Percentiles rank a stretch among this genome's conserved stretches.
These are phyloP conservation scores for Hyalella azteca DNA, from an alignment of 2,888 invertebrate species.

Conservation along the genomic window DNA sequence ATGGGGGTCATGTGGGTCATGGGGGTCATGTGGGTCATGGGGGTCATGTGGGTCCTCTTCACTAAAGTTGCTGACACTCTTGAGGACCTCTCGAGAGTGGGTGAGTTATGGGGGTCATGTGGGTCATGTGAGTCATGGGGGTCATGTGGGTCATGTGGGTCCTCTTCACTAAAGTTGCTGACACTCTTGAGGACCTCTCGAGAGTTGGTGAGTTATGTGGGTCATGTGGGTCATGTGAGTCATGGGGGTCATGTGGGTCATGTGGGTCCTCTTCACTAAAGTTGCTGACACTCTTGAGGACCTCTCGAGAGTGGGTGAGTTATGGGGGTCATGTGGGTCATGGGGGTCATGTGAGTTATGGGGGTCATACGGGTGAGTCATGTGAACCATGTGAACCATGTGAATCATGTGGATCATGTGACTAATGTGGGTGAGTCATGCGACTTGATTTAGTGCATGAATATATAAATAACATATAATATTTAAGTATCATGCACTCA, in stretches of 20 bases:
- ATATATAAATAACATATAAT: neutral
- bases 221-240: neutral
- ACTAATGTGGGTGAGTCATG: neutral
- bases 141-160: too few relatives aligned
- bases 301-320: neutral
- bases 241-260: too few relatives aligned
- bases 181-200: neutral
- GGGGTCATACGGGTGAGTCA: neutral
- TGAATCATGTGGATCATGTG: neutral
- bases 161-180: neutral
- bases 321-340: neutral
- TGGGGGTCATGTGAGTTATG: neutral
- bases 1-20: neutral
- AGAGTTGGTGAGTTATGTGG: constrained; percentile 4
- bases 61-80: constrained; percentile 63
- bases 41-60: neutral
- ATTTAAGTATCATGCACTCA: neutral
- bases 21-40: neutral
- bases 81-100: neutral
- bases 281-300: too few relatives aligned
- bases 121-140: too few relatives aligned
- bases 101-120: neutral
- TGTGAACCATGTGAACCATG: neutral
- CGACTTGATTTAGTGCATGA: neutral
- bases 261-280: too few relatives aligned